These are phyloP conservation scores for Aelia acuminata DNA, from an alignment of 2,888 invertebrate species.

Conservation along the genomic window DNA sequence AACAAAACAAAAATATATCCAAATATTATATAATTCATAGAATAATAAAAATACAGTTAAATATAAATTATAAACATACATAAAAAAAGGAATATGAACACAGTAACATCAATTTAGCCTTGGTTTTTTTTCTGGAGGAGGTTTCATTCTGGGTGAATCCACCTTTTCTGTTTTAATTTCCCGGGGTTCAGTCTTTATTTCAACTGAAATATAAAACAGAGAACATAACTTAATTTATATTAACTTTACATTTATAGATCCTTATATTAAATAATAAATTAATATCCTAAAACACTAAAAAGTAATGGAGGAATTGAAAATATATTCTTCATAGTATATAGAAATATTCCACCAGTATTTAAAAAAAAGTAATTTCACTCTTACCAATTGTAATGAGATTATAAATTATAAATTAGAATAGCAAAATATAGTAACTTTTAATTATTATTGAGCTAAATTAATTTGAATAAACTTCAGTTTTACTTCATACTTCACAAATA, in stretches of 20 bases:
- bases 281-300: neutral
- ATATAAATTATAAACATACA: neutral
- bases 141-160: constrained; percentile 76
- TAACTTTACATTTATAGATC: neutral
- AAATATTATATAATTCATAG: neutral
- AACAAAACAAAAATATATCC: neutral
- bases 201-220: constrained; percentile 69
- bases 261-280: neutral
- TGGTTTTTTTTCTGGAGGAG: constrained; percentile 89
- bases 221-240: neutral
- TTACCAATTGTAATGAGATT: too few relatives aligned
- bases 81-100: neutral
- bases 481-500: too few relatives aligned
- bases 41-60: neutral
- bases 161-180: constrained; percentile 66
- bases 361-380: too few relatives aligned
- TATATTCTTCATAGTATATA: neutral
- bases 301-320: neutral
- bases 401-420: too few relatives aligned
- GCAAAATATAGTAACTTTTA: too few relatives aligned
- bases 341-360: too few relatives aligned
- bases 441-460: too few relatives aligned
- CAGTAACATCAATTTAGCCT: constrained; percentile 69
- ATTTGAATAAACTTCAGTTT: too few relatives aligned
- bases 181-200: constrained; percentile 71